A percentile compares a stretch with the other conserved stretches of the same genome.
phyloP scores from a whole-genome alignment of 92 coral and sea anemone species.

The Porites rus region DNA sequence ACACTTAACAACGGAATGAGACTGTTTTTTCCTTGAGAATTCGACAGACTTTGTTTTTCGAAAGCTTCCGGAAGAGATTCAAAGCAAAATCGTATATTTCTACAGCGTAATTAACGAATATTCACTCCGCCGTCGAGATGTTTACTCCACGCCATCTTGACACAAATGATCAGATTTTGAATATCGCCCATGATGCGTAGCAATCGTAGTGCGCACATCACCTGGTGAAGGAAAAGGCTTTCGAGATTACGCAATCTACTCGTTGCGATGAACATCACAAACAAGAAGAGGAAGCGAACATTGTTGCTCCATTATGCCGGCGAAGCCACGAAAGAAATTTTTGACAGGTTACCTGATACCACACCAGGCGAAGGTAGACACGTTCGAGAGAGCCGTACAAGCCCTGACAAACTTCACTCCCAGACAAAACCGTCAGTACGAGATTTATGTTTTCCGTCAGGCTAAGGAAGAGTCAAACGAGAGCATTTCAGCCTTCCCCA shows the following conservation, averaged over 20 bases:
- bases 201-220: no score
- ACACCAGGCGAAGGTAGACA: slow-evolving; percentile 48
- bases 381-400: slow-evolving; percentile 55
- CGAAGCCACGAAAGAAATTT: slow-evolving; percentile 69
- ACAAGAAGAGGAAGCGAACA: not conserved
- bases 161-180: no score
- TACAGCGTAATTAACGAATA: no score
- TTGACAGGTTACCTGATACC: slow-evolving; percentile 39
- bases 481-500: slow-evolving; percentile 47
- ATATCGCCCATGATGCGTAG: no score
- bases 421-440: slow-evolving; percentile 63
- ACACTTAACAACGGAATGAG: no score
- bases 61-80: no score
- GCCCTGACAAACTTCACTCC: slow-evolving; percentile 67
- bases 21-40: no score
- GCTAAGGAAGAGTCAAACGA: slow-evolving; percentile 60
- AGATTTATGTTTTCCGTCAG: slow-evolving; percentile 61
- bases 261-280: slow-evolving; percentile 47
- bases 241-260: slow-evolving; percentile 66
- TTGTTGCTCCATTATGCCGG: slow-evolving; percentile 68
- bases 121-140: no score
- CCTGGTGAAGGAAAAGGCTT: slow-evolving; percentile 10
- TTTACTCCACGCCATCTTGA: no score
- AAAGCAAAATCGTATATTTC: no score
- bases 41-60: no score